Conservation (phyloP, 2,888 invertebrate species). For the Phyllotreta striolata region DNA sequence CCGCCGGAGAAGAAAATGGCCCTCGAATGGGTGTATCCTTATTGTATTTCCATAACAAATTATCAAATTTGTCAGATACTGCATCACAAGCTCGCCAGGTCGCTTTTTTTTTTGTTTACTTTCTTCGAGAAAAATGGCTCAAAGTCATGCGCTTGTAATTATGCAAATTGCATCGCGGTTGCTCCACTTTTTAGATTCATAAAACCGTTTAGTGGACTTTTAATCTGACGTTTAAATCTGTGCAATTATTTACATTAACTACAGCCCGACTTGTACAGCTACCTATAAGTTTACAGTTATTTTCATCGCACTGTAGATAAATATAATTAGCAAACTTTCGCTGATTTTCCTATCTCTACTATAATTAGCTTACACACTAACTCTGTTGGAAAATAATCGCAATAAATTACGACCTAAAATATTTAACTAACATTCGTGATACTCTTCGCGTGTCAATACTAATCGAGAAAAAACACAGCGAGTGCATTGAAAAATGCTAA, state of each 20-base stretch:
- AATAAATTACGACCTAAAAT: no score
- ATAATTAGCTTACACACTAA: no score
- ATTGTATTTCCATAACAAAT: conserved; percentile 27
- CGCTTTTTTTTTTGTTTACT: background rate
- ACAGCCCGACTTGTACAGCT: background rate
- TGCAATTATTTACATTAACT: background rate
- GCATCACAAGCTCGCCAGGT: background rate
- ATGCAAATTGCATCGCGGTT: conserved; percentile 21
- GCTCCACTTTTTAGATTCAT: conserved; percentile 29
- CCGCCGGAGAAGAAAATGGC: conserved; percentile 89
- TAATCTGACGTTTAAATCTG: background rate
- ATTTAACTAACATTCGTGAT: no score
- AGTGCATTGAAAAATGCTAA: no score
- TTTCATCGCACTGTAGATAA: no score
- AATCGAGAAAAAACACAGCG: no score
- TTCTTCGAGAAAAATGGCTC: conserved; percentile 19
- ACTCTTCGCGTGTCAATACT: no score
- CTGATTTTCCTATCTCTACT: no score
- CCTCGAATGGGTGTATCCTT: conserved; percentile 93
- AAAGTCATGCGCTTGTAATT: conserved; percentile 34
- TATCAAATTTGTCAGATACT: background rate
- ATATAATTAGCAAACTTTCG: no score
- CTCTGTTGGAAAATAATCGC: no score
- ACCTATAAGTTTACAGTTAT: no score
- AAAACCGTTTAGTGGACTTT: background rate